Evolutionary conservation across 1,140 invertebrate genomes (phyloP).

Genomic region (Probaryconus sp.): DNA sequence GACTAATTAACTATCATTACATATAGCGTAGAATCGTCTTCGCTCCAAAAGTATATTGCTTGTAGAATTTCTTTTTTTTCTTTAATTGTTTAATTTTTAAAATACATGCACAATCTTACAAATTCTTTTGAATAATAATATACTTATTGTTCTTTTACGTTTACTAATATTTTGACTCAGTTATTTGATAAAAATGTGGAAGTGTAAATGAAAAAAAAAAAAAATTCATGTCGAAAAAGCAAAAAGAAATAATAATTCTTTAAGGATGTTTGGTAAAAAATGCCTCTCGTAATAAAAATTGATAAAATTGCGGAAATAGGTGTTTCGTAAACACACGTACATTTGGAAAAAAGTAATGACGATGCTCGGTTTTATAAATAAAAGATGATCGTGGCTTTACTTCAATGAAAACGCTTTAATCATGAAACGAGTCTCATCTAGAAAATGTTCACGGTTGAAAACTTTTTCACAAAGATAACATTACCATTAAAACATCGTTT

Average conservation of each 20-base stretch:
- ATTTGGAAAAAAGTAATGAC: conserved; percentile 45
- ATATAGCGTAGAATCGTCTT: too few relatives aligned
- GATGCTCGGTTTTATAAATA: conserved; percentile 44
- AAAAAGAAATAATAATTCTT: too few relatives aligned
- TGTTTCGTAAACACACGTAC: conserved; percentile 25
- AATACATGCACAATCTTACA: conserved; percentile 55
- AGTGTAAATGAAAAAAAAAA: conserved; percentile 52
- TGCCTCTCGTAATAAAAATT: conserved; percentile 8
- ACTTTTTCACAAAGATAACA: conserved; percentile 52
- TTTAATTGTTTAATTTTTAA: too few relatives aligned
- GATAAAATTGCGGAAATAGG: too few relatives aligned
- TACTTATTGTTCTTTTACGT: too few relatives aligned
- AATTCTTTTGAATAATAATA: too few relatives aligned
- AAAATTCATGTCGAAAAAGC: too few relatives aligned
- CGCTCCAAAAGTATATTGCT: too few relatives aligned
- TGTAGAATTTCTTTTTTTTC: too few relatives aligned
- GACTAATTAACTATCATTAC: conserved; percentile 35
- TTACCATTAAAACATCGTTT: conserved; percentile 50
- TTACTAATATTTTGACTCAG: too few relatives aligned
- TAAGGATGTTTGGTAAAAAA: conserved; percentile 19
- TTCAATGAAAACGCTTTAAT: conserved; percentile 46
- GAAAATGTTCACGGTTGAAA: conserved; percentile 50
- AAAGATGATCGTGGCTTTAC: conserved; percentile 51
- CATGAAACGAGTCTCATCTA: conserved; percentile 41
- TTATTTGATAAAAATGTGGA: too few relatives aligned